These are phyloP conservation scores for Silurus asotus DNA, from an alignment of 2,113 vertebrate genomes.

Conservation along the genomic window DNA sequence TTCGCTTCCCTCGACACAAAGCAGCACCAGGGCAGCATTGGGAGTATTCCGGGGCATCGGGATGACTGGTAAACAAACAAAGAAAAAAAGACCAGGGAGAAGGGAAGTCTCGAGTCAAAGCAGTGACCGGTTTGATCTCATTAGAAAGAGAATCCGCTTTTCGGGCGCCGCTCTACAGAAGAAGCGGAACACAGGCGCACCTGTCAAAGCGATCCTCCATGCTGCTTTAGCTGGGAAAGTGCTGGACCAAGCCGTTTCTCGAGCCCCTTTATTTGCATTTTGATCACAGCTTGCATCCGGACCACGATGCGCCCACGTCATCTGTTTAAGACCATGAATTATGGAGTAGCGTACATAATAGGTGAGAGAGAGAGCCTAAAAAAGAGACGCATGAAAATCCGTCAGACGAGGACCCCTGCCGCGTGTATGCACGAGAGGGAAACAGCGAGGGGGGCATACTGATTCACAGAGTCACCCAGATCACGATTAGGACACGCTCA, in stretches of 20 bases:
- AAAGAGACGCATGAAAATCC: slow-evolving; percentile 44
- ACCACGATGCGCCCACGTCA: slow-evolving; percentile 52
- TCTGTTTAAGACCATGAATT: slow-evolving; percentile 65
- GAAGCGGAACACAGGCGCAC: slow-evolving; percentile 18
- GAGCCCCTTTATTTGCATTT: slow-evolving; percentile 65
- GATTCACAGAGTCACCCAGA: neutral
- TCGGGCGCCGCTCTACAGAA: slow-evolving; percentile 14
- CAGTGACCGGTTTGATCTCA: slow-evolving; percentile 40
- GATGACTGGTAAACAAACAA: slow-evolving; percentile 29
- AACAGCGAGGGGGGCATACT: neutral
- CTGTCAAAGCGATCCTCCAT: slow-evolving; percentile 35
- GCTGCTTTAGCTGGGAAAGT: slow-evolving; percentile 48
- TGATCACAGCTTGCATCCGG: slow-evolving; percentile 54
- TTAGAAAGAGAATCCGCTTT: slow-evolving; percentile 42
- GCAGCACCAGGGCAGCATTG: slow-evolving; percentile 24
- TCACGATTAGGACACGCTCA: neutral
- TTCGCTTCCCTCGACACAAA: slow-evolving; percentile 18
- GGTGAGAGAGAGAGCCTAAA: slow-evolving; percentile 47
- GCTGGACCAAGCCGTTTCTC: slow-evolving; percentile 57
- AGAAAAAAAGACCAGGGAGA: slow-evolving; percentile 15
- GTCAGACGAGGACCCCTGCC: slow-evolving; percentile 31
- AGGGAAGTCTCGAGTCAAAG: slow-evolving; percentile 19
- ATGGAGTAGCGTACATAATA: slow-evolving; percentile 61
- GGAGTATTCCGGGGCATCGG: neutral
- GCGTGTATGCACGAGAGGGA: neutral